Percentiles rank a stretch among this genome's conserved stretches.
phyloP scores from a whole-genome alignment of 1,140 invertebrate genomes.

The Dreissena rostriformis region DNA sequence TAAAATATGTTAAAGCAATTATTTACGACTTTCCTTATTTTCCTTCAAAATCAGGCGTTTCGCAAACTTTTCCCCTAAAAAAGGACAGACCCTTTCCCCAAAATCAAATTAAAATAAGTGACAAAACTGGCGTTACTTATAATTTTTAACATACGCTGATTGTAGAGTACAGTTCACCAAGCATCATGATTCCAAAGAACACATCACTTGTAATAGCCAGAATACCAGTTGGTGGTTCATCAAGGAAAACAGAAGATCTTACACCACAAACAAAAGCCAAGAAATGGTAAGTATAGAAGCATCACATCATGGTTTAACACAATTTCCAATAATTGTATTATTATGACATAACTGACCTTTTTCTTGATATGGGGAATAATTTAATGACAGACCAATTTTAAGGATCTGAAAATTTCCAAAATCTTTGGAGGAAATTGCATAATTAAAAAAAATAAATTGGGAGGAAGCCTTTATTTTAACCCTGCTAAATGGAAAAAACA shows the following conservation, averaged over 20 bases:
- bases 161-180: slow-evolving; percentile 40
- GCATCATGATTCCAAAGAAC: slow-evolving; percentile 49
- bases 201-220: slow-evolving; percentile 35
- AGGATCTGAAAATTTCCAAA: neutral
- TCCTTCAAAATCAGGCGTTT: no score
- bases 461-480: no score
- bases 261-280: slow-evolving; percentile 37
- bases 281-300: slow-evolving; percentile 49
- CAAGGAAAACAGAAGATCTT: slow-evolving; percentile 15
- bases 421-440: neutral
- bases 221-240: slow-evolving; percentile 32
- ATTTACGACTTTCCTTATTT: no score
- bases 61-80: no score
- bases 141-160: no score
- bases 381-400: no score
- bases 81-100: no score
- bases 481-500: neutral
- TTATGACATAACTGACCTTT: neutral
- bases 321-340: neutral
- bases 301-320: neutral
- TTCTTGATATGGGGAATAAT: neutral
- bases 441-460: neutral
- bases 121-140: no score
- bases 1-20: no score
- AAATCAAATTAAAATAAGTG: no score